A percentile compares a stretch with the other conserved stretches of the same genome.
Conservation (phyloP, 2,888 invertebrate genomes). For the Xylophagus ater region DNA sequence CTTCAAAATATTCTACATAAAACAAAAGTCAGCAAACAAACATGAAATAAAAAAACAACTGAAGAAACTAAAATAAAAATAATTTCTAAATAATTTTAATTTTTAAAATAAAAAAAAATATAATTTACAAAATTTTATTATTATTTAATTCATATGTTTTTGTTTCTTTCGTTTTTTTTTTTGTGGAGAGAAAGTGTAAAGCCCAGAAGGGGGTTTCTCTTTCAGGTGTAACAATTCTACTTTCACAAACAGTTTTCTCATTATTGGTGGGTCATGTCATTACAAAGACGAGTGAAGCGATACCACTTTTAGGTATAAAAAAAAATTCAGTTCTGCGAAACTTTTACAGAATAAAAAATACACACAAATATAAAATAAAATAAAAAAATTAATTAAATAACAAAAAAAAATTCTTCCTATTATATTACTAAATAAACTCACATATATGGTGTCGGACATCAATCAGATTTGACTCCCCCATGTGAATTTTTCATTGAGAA, state of each 20-base stretch:
- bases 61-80: constrained; percentile 3
- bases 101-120: constrained; percentile 27
- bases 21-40: no score
- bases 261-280: constrained; percentile 98
- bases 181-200: neutral
- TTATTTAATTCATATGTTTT: no score
- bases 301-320: constrained; percentile 87
- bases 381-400: constrained; percentile 11
- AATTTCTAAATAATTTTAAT: constrained; percentile 1
- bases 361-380: constrained; percentile 7
- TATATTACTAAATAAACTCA: neutral
- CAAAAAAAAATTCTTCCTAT: constrained; percentile 1
- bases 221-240: constrained; percentile 97
- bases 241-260: constrained; percentile 98
- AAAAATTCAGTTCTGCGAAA: constrained; percentile 1
- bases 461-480: no score
- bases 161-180: neutral
- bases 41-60: constrained; percentile 4
- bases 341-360: constrained; percentile 1
- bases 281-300: constrained; percentile 98
- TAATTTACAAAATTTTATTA: constrained; percentile 23
- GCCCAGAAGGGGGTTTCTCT: no score
- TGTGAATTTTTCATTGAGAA: no score
- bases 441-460: no score
- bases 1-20: no score